Evolutionary conservation across 2,888 invertebrate species (phyloP).

Genomic region (Plusia festucae): DNA sequence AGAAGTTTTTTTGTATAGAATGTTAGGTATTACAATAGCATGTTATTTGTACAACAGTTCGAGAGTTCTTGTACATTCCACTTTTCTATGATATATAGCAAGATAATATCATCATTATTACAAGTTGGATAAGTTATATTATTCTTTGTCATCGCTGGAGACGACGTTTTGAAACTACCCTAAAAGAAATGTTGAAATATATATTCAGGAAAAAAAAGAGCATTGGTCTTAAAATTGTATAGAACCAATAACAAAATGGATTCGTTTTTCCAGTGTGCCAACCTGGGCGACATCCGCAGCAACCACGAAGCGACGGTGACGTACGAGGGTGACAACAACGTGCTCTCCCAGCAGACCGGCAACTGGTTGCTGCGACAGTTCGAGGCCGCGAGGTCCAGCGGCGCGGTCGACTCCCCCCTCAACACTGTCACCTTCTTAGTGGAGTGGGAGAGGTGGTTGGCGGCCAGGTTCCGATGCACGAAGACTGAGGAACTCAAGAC

Average conservation of each 20-base stretch:
- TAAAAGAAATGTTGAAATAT: no score
- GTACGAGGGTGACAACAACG: slow-evolving; percentile 98
- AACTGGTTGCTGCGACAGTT: slow-evolving; percentile 95
- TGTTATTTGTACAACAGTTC: no score
- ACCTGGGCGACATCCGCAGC: slow-evolving; percentile 94
- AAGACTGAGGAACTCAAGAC: slow-evolving; percentile 71
- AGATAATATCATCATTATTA: no score
- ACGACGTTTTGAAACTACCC: no score
- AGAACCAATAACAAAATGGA: neutral
- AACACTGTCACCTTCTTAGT: slow-evolving; percentile 92
- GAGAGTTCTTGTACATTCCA: no score
- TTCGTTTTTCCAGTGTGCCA: slow-evolving; percentile 89
- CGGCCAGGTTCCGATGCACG: slow-evolving; percentile 63
- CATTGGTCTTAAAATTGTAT: neutral
- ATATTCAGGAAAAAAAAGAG: no score
- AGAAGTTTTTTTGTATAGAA: no score
- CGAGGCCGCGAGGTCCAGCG: slow-evolving; percentile 81
- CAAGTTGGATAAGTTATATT: no score
- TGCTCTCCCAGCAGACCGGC: slow-evolving; percentile 96
- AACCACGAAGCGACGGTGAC: slow-evolving; percentile 97
- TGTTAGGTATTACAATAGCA: no score
- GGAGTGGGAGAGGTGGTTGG: slow-evolving; percentile 58
- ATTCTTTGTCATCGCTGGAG: no score
- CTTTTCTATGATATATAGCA: no score
- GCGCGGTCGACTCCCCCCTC: slow-evolving; percentile 91